These are phyloP conservation scores for Corvus moneduloides DNA, from an alignment of 2,113 vertebrate species.

Conservation along the genomic window DNA sequence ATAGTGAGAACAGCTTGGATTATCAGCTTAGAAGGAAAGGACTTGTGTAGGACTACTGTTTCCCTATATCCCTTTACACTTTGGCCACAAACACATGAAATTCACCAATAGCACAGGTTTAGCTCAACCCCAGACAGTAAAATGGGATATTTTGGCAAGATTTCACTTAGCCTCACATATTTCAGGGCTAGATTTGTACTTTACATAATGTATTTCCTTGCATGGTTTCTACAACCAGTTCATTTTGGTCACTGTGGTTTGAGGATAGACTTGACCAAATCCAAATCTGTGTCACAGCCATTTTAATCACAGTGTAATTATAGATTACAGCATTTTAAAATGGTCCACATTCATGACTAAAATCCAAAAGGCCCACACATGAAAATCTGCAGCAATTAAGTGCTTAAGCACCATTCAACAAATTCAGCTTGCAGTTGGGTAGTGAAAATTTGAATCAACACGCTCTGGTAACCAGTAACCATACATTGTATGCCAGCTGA, in stretches of 20 bases:
- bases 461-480: conserved; percentile 38
- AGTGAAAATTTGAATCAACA: conserved; percentile 54
- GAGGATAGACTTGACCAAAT: neutral
- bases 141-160: neutral
- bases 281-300: neutral
- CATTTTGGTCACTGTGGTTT: conserved; percentile 53
- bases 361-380: neutral
- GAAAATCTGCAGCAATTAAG: conserved; percentile 33
- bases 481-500: neutral
- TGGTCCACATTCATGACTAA: neutral
- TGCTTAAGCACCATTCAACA: conserved; percentile 10
- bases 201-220: neutral
- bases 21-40: neutral
- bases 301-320: conserved; percentile 28
- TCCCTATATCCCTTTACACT: neutral
- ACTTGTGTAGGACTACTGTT: neutral
- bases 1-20: neutral
- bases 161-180: neutral
- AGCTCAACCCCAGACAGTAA: neutral
- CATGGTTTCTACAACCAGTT: conserved; percentile 30
- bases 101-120: neutral
- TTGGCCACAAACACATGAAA: neutral
- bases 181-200: neutral
- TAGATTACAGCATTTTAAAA: conserved; percentile 20
- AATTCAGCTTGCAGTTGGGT: conserved; percentile 35